A percentile compares a stretch with the other conserved stretches of the same genome.
These are phyloP conservation scores for Drosophila sp. DNA, from an alignment of 1,140 invertebrate species.

Conservation along the genomic window DNA sequence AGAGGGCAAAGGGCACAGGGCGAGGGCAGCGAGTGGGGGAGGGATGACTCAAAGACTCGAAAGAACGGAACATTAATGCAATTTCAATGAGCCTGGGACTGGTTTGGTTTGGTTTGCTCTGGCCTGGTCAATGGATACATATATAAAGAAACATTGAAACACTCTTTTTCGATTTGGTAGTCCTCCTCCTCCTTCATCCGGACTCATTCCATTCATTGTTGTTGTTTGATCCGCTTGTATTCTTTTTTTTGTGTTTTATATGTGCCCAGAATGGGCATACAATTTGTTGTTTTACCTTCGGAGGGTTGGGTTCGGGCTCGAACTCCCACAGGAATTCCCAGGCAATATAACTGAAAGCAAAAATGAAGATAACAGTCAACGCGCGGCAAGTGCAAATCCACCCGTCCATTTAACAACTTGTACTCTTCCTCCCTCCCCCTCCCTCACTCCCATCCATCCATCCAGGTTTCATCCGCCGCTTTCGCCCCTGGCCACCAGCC, in stretches of 20 bases:
- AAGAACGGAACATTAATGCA: constrained; percentile 60
- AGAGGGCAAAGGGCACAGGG: background rate
- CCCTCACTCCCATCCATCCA: constrained; percentile 11
- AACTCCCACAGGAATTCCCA: constrained; percentile 80
- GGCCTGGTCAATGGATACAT: constrained; percentile 45
- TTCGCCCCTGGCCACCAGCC: constrained; percentile 16
- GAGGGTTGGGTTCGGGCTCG: background rate
- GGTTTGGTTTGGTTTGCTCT: background rate
- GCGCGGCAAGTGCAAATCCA: constrained; percentile 82
- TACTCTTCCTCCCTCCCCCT: background rate
- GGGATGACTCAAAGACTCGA: background rate
- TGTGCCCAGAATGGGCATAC: constrained; percentile 33
- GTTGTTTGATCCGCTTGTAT: constrained; percentile 74
- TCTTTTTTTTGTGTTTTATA: constrained; percentile 34
- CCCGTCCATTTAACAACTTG: constrained; percentile 82
- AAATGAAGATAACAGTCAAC: constrained; percentile 82
- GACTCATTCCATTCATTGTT: constrained; percentile 2
- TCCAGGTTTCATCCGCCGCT: background rate
- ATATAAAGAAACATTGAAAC: constrained; percentile 37
- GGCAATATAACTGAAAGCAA: constrained; percentile 83
- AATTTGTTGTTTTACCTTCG: constrained; percentile 67
- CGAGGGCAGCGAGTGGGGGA: background rate
- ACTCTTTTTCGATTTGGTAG: constrained; percentile 76
- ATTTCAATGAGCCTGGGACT: constrained; percentile 63
- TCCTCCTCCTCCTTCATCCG: constrained; percentile 26